phyloP scores from a whole-genome alignment of 2,797 vertebrate genomes.

The Cygnus olor region DNA sequence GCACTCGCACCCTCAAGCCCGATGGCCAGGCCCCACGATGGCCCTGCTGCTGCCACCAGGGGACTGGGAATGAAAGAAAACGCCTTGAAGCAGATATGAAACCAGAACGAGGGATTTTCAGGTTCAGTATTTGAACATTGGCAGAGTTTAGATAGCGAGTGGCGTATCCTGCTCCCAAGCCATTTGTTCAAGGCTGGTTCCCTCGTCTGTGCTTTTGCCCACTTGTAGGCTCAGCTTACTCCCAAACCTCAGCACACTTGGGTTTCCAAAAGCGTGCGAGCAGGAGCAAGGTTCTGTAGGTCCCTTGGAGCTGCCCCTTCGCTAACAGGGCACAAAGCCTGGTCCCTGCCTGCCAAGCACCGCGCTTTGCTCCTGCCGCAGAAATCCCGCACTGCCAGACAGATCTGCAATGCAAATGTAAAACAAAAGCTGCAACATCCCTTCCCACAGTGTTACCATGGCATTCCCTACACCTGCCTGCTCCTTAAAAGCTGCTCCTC shows the following conservation, averaged over 20 bases:
- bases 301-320: not conserved
- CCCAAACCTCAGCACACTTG: not conserved
- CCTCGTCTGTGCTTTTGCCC: not conserved
- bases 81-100: fast-evolving
- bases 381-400: conserved; percentile 23
- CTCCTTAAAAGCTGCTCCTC: not conserved
- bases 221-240: not conserved
- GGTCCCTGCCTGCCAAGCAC: not conserved
- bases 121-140: fast-evolving
- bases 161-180: not conserved
- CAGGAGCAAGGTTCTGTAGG: not conserved
- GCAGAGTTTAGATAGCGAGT: not conserved
- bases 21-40: fast-evolving
- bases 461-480: conserved; percentile 38
- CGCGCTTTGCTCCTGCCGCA: not conserved
- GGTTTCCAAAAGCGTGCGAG: not conserved
- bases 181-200: not conserved
- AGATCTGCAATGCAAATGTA: conserved; percentile 41
- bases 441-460: conserved; percentile 41
- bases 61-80: not conserved
- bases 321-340: not conserved
- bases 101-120: not conserved
- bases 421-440: not conserved
- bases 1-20: not conserved
- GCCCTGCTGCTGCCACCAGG: not conserved